Base-by-base conservation (phyloP, 2,888 invertebrate genomes). In the Pyrgus malvae region DNA sequence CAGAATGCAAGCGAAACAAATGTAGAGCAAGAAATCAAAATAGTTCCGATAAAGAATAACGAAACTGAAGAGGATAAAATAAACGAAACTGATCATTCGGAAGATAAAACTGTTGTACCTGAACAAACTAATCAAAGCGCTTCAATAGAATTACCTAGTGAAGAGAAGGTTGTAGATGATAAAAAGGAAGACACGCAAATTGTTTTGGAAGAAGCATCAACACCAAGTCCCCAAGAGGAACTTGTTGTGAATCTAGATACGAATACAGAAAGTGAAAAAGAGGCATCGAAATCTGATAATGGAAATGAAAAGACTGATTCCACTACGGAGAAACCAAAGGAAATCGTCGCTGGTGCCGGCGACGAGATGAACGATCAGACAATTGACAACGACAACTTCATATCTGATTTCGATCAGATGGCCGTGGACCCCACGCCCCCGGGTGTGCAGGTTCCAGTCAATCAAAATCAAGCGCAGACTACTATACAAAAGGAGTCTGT, bases 401-500 rank as follows among this genome's bases (percentile, higher is more conserved):
- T 92, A 55, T 82, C 90, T 0, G 92, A 93, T 46, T 73, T 92
- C 9, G 92, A 91, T 54, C 91, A 89, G 61, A 91, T 91, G 50
- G 84, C 85, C 9, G 83, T 84, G 35, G 87, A 87, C 29, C 89
- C 88, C 2, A 76, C 81, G 11, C 87, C 88, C 0, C 73, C 89
- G 19, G 90, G 87, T 7, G 49, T 70, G 9, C 75, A 65, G 1
- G 60, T 72, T 1, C 57, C 72, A 21, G 74, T 67, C 11, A 83
- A 70, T 54, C 83, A 86, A 53, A 80, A 83, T 55, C 85, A 77
- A 61, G 79, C 72, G 8, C 84, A 80, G 61, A 68, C 74, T 21
- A 79, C 81, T 14, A 76, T 90, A 56, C 96, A 96, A 72, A 97
- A 98, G 69, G 98, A 99, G 81, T 97, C 98, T 6, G 97, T 99